Evolutionary conservation across 2,113 vertebrate species (phyloP), one percentile per base, ranked within the genome.

Genomic region (Parus major): DNA sequence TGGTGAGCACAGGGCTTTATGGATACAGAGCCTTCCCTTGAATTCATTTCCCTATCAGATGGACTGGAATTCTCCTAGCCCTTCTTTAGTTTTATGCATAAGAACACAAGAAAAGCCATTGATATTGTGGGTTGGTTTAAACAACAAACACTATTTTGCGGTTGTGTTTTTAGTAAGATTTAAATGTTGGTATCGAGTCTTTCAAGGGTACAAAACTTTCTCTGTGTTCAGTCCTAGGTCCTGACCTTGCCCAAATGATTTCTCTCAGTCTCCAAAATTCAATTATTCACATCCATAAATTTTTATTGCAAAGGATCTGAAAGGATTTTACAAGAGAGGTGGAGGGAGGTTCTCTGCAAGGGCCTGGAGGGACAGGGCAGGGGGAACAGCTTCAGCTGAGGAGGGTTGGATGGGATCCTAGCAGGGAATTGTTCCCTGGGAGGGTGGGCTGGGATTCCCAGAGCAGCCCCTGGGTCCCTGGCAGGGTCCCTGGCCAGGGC

Each of bases 261-360:
- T 8, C 46, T 12, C 14, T 61, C 3, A 1, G n/a, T 14, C 24
- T 64, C 59, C 63, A 39, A 29, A 73, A 10, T 8, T 23, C 14
- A 25, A 0, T 25, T 17, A 23, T 11, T 59, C 16, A 1, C 11
- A 35, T 28, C 27, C 9, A 14, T 46, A 10, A 7, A 33, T n/a
- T 20, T 10, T 0, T 9, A 12, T 31, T 17, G 2, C 4, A 9
- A 4, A 41, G 27, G 2, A 9, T 9, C n/a, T 63, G 56, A 7
- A 28, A 14, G 56, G 33, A 12, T 7, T 23, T 16, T 27, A 2
- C 12, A 12, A 2, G 53, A 11, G 42, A 29, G 19, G 20, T 15
- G 55, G 39, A 12, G 44, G 77, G 46, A 7, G 18, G 12, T 14
- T 44, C 8, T 33, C 13, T 29, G 8, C 46, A 20, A 23, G 35